A percentile compares a stretch with the other conserved stretches of the same genome.
Evolutionary conservation across 2,797 vertebrate genomes (phyloP).

Genomic region (Molossus molossus): DNA sequence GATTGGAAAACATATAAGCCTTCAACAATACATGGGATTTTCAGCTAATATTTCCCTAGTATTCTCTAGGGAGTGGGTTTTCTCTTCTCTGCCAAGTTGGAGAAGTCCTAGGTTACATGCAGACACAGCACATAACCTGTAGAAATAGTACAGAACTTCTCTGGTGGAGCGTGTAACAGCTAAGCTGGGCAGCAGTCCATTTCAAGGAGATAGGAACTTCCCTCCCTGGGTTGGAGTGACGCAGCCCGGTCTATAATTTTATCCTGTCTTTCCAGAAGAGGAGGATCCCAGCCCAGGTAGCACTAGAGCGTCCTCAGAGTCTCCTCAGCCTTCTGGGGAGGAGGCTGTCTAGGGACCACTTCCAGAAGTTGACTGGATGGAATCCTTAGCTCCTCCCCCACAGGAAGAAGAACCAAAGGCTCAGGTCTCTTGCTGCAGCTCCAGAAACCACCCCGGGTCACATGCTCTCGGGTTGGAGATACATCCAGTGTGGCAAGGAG

Average conservation of each 20-base stretch:
- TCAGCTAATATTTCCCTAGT: not conserved
- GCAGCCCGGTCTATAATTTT: not conserved
- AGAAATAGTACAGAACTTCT: not conserved
- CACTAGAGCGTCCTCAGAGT: not conserved
- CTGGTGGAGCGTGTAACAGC: not conserved
- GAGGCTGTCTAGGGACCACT: not conserved
- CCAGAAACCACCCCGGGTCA: not conserved
- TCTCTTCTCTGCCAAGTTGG: not conserved
- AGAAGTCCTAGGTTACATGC: not conserved
- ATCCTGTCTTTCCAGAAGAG: conserved; percentile 13
- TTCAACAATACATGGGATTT: not conserved
- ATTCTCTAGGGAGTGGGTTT: not conserved
- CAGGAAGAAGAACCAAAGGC: not conserved
- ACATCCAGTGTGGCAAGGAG: not conserved
- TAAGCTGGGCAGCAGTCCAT: not conserved
- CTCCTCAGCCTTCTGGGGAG: not conserved
- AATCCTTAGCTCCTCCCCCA: not conserved
- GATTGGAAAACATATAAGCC: not conserved
- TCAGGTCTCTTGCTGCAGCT: not conserved
- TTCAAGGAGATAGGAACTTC: not conserved
- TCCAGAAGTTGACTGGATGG: not conserved
- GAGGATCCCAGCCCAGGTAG: not conserved
- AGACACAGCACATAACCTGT: not conserved
- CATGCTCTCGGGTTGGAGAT: not conserved
- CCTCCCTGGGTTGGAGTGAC: not conserved